Base-by-base conservation (phyloP, 2,888 invertebrate species). In the Aphrophora alni region DNA sequence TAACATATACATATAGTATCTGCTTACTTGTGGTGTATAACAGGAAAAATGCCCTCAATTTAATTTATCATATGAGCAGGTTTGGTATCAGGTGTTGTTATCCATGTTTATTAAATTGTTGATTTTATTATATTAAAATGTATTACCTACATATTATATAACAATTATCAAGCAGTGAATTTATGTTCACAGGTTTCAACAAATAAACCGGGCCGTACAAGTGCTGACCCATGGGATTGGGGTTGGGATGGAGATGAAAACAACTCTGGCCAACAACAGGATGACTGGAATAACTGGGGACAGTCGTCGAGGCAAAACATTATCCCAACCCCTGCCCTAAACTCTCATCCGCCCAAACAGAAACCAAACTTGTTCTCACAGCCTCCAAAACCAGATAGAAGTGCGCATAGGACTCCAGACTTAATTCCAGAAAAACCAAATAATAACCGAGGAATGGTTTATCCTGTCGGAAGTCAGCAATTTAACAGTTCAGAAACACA, bases 231-330 rank as follows among this genome's bases (percentile, higher is more conserved):
- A 17, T 82, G 82, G 82, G 77, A 75, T 85, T 92, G 92, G 92
- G 91, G 90, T 0, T 92, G 92, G 92, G 92, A 91, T n/a, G 92
- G 92, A 92, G 92, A 91, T 17, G 92, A 92, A 82, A 88, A 89
- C 83, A 87, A 88, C 77, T 88, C 88, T 81, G 88, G 88, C 3
- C 88, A 88, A 83, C 82, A 86, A 70, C 87, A 87, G 27, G 81
- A 76, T 69, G 82, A 83, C n/a, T 82, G 82, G 83, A 78, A 80
- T 21, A 80, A 82, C 14, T 82, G 83, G 82, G 77, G 76, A 27
- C 75, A 78, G 10, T 33, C 75, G 28, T 59, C 77, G 21, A 24
- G 24, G 1, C 75, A 44, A 21, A 77, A 73, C 38, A 76, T 76
- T 26, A 76, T 44, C 44, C 77, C 38, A 12, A 76, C n/a, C 24